Evolutionary conservation across 2,888 invertebrate genomes (phyloP).

Genomic region (Microctonus hyperodae): DNA sequence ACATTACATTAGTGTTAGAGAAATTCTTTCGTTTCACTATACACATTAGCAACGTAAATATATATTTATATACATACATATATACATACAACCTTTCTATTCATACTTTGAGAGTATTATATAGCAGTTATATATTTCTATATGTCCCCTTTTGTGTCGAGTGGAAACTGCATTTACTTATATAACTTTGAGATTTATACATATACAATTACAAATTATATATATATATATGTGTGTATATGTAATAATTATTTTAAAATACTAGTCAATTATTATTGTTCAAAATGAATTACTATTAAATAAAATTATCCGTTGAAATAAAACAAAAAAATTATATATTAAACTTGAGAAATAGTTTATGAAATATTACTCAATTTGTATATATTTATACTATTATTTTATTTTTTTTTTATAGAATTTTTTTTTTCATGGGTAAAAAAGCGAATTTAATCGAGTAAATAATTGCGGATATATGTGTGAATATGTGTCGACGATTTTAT

Average conservation of each 20-base stretch:
- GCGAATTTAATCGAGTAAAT: no score
- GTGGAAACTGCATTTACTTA: background rate
- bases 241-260: background rate
- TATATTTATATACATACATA: background rate
- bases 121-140: slow-evolving; percentile 1
- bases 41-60: background rate
- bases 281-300: background rate
- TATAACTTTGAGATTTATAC: background rate
- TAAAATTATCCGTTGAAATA: no score
- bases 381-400: no score
- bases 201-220: background rate
- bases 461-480: no score
- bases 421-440: no score
- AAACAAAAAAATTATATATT: no score
- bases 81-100: background rate
- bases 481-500: background rate
- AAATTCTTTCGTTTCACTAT: background rate
- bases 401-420: no score
- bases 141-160: background rate
- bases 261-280: background rate
- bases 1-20: background rate
- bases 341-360: background rate
- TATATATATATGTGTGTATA: background rate
- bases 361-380: no score
- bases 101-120: background rate